Conservation (phyloP, 1,140 invertebrate genomes). For the Amphibalanus amphitrite region DNA sequence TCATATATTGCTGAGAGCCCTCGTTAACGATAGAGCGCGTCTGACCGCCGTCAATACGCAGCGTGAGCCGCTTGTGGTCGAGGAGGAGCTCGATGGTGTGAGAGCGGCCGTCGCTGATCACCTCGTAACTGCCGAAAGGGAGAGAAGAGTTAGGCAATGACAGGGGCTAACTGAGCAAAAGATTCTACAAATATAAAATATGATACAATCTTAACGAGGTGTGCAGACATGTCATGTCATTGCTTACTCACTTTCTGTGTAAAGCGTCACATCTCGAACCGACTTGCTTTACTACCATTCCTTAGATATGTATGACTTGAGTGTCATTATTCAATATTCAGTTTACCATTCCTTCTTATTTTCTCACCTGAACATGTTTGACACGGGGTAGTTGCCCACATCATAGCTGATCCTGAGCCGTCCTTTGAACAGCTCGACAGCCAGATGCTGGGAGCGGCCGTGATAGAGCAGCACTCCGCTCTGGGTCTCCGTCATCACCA, state of each 20-base stretch:
- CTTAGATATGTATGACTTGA: too few relatives aligned
- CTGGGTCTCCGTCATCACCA: constrained; percentile 74
- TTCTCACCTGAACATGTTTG: constrained; percentile 92
- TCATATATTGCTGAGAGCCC: constrained; percentile 69
- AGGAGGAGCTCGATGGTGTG: constrained; percentile 62
- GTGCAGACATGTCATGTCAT: too few relatives aligned
- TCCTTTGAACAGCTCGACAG: constrained; percentile 88
- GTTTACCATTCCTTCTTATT: too few relatives aligned
- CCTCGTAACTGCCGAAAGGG: too few relatives aligned
- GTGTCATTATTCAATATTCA: too few relatives aligned
- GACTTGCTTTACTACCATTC: too few relatives aligned
- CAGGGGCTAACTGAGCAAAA: too few relatives aligned
- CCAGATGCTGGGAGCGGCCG: constrained; percentile 68
- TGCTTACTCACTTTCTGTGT: too few relatives aligned
- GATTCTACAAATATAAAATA: too few relatives aligned
- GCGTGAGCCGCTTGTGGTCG: constrained; percentile 84
- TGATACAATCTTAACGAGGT: too few relatives aligned
- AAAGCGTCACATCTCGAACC: too few relatives aligned
- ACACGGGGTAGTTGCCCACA: constrained; percentile 92
- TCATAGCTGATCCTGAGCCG: constrained; percentile 86
- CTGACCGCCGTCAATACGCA: constrained; percentile 67
- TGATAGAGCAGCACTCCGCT: constrained; percentile 83
- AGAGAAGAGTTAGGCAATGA: too few relatives aligned
- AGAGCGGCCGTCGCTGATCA: constrained; percentile 25
- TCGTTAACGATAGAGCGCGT: constrained; percentile 88